Base-by-base conservation (phyloP, 92 coral and sea anemone genomes). In the Porites cylindrica region DNA sequence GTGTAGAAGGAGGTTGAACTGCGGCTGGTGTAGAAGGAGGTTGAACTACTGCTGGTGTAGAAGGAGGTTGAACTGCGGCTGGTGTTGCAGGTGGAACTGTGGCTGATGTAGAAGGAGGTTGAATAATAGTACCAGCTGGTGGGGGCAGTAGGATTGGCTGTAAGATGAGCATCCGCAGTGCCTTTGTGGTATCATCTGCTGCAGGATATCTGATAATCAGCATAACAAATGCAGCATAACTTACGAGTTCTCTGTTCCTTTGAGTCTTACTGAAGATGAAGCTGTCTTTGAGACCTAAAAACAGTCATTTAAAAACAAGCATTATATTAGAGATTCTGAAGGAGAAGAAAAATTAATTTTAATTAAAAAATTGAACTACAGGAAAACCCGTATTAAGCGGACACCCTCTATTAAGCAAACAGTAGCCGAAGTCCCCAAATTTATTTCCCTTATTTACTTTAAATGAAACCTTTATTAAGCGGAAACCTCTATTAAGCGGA, bases 221-320 rank as follows among this genome's bases (percentile, higher is more conserved):
- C 70, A 77, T 75, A 7, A 86, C 84, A 86, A 86, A 77, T 73
- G 84, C 78, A 20, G 92, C 88, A 76, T 82, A 82, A 51, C 92
- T 82, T 24, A 82, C 19, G 18, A 70, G 29, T 20, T 23, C 70
- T 23, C 87, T 83, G 14, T 47, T 66, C 17, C 87, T 51, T 17
- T 83, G 79, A 51, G 72, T 83, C 47, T 83, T 71, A 73, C 26
- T 76, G 21, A 54, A 60, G 10, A 72, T 50, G 20, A 72, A 83
- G 79, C 87, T 17, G 79, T 83, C 73, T 56, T 61, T 61, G 56
- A 72, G 59, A 62, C 79, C 77, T 71, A 21, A 21, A 21, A 21
- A 21, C 23, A 21, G 23, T 21, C 23, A 21, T 21, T 21, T 21
- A 21, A 21, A 21, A 21, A 21, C 23, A 21, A 21, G 23, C 23